A percentile compares a stretch with the other conserved stretches of the same genome.
These are phyloP conservation scores for Thumatha senex DNA, from an alignment of 2,888 invertebrate species.

Conservation along the genomic window DNA sequence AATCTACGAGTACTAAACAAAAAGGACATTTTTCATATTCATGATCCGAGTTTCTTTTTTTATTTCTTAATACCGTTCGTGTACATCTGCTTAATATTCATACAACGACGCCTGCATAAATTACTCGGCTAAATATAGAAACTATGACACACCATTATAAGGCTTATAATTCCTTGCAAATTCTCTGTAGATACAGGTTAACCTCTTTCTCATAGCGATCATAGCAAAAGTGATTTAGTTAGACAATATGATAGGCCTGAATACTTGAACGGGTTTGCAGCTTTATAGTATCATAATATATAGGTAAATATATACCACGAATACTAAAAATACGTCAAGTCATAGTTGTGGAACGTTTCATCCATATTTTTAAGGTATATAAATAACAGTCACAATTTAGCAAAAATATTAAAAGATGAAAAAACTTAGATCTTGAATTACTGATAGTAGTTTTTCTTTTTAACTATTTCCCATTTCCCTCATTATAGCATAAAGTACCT, in stretches of 20 bases:
- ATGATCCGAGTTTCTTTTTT: not conserved
- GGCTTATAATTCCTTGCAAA: conserved; percentile 16
- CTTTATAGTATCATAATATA: conserved; percentile 11
- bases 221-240: conserved; percentile 36
- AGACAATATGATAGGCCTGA: conserved; percentile 26
- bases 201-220: conserved; percentile 36
- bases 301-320: too few relatives aligned
- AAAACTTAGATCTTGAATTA: too few relatives aligned
- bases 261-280: conserved; percentile 39
- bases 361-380: too few relatives aligned
- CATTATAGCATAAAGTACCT: too few relatives aligned
- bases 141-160: conserved; percentile 12
- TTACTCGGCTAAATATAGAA: not conserved
- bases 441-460: too few relatives aligned
- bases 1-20: too few relatives aligned
- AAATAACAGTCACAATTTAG: too few relatives aligned
- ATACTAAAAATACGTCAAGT: too few relatives aligned
- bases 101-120: conserved; percentile 4
- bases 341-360: too few relatives aligned
- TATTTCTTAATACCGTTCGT: not conserved
- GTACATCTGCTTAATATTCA: conserved; percentile 36
- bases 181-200: conserved; percentile 20
- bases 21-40: not conserved
- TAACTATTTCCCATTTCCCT: too few relatives aligned
- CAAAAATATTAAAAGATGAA: too few relatives aligned